Percentiles rank a stretch among this genome's conserved stretches.
These are phyloP conservation scores for Steatornis caripensis DNA, from an alignment of 2,113 vertebrate genomes.

Conservation along the genomic window DNA sequence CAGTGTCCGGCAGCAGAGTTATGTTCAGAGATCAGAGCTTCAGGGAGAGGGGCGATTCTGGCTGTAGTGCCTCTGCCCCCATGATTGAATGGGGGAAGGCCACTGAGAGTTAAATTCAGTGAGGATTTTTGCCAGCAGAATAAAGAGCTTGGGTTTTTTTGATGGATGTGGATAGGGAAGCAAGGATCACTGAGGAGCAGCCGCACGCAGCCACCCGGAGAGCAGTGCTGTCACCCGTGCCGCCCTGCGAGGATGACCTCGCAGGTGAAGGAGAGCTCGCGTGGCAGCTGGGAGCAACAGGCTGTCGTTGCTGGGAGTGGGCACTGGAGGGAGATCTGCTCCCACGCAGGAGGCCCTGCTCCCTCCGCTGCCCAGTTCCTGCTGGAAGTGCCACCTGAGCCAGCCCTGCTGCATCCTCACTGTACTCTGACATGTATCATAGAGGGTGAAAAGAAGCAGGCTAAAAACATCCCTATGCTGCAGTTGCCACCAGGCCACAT, in stretches of 20 bases:
- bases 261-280: background rate
- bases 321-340: slow-evolving; percentile 59
- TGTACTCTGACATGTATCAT: accelerated
- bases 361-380: background rate
- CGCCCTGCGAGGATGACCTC: background rate
- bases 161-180: background rate
- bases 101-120: background rate
- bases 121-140: background rate
- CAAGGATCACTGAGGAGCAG: background rate
- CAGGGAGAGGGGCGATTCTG: accelerated
- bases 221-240: background rate
- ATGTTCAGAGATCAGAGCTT: background rate
- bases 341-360: background rate
- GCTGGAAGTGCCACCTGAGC: background rate
- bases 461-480: background rate
- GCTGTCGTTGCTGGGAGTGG: slow-evolving; percentile 35
- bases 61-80: background rate
- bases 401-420: background rate
- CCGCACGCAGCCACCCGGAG: background rate
- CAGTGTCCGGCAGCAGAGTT: background rate
- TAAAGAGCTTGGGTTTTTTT: background rate
- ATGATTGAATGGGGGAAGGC: background rate
- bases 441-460: background rate
- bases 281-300: background rate
- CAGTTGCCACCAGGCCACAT: background rate